Conservation (phyloP, 2,797 vertebrate species). For the Tangara arthus region DNA sequence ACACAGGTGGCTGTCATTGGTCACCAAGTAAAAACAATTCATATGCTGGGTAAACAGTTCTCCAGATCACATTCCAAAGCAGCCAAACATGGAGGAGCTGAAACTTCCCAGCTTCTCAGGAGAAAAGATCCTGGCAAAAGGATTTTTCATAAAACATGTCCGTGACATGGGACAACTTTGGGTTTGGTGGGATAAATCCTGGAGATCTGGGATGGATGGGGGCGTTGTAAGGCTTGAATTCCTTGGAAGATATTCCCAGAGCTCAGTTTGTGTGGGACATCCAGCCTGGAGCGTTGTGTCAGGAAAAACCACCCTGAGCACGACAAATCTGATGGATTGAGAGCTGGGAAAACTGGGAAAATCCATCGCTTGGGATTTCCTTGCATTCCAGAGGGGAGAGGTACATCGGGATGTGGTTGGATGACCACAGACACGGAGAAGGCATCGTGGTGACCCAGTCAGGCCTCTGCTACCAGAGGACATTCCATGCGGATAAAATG, state of each 20-base stretch:
- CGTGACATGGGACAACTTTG: not conserved
- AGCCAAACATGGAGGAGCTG: no score
- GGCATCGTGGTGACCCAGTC: slow-evolving; percentile 78
- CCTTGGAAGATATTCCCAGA: not conserved
- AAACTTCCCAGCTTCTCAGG: no score
- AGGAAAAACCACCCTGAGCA: not conserved
- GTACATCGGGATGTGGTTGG: slow-evolving; percentile 79
- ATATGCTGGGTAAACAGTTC: no score
- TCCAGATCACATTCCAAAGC: no score
- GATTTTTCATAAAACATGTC: no score
- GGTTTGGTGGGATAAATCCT: not conserved
- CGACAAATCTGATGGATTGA: not conserved
- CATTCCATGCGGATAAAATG: slow-evolving; percentile 73
- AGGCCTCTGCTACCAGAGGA: slow-evolving; percentile 74
- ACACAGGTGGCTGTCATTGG: no score
- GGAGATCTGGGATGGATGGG: not conserved
- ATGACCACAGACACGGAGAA: slow-evolving; percentile 69
- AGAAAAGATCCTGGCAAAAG: no score
- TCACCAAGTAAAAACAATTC: no score
- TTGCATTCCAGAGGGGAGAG: slow-evolving; percentile 69
- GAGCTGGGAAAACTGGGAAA: not conserved
- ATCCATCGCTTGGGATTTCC: fast-evolving
- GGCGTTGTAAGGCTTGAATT: not conserved
- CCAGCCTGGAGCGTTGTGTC: fast-evolving
- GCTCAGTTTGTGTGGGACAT: not conserved